Base-by-base conservation (phyloP, 1,140 invertebrate species). In the Popillia japonica region DNA sequence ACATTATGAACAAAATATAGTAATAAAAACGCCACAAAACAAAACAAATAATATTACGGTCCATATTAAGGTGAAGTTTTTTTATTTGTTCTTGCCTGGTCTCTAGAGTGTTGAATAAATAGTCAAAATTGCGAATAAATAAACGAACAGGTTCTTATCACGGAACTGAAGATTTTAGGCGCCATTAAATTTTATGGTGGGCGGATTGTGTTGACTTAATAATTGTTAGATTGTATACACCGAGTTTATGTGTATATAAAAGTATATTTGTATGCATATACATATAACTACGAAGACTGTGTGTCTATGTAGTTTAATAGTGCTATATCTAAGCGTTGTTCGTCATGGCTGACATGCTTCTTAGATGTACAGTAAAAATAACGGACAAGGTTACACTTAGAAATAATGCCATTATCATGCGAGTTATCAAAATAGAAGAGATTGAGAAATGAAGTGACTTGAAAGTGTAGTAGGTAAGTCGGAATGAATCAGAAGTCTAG, bases 51-150 rank as follows among this genome's bases (percentile, higher is more conserved):
- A 55, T 17, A n/a, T 55, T 0, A 14, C n/a, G 17, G n/a, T 7
- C n/a, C 48, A 17, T 55, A 55, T n/a, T n/a, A 17, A 55, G 48
- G n/a, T 55, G 48, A 55, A 17, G 48, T 55, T 55, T 6, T 17
- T 55, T n/a, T 55, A 55, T 55, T 55, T 55, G 48, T 55, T 17
- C 48, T n/a, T 55, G 17, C 48, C 48, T 55, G 48, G 48, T 55
- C 48, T 55, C 48, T 55, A 14, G 17, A 55, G 48, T 55, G 48
- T 55, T 55, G 17, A 55, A 55, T 55, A 55, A 55, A 55, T 55
- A 55, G 48, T 55, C 48, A n/a, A 55, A 55, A 55, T 55, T 55
- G 48, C 48, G 48, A 55, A 55, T 55, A 55, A 55, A 55, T 55
- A 55, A 55, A 55, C 48, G 48, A 17, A 17, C 48, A 55, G 17